Evolutionary conservation across 2,888 invertebrate species (phyloP), one percentile per base, ranked within the genome.

Genomic region (Polydrusus cervinus): DNA sequence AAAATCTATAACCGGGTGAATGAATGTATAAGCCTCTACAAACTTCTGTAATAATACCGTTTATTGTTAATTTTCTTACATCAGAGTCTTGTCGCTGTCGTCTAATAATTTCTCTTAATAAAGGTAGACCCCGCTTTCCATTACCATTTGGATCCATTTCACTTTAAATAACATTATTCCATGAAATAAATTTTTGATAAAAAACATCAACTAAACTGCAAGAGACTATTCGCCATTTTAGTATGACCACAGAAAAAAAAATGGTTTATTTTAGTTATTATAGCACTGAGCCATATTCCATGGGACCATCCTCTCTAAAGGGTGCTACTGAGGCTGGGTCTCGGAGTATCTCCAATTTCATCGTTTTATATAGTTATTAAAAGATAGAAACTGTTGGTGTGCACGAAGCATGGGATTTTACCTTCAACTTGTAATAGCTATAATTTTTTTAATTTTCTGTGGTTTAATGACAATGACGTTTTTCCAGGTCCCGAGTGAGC

Each of bases 51-150:
- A 61, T 61, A 25, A 61, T 43, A 60, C 38, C 10, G 53, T 67
- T n/a, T 55, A 55, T 25, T 61, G 69, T 60, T 64, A 47, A 57
- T 16, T 67, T 73, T 83, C 90, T 89, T 87, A 92, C 92, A 84
- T 93, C 92, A 16, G 92, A 92, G 87, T 93, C 93, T 85, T 93
- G 92, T 85, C 92, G 89, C 83, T 91, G 92, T 84, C 92, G 89
- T 81, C 91, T 89, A 80, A 91, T 89, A 75, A 89, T 86, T 85
- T 92, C 91, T 78, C 90, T 89, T 80, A 92, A 86, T 85, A 90
- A 91, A 65, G 88, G 88, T 62, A 90, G 88, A 79, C 89, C 90
- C 79, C 91, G 89, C 85, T 91, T 91, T 77, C 91, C 91, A 86
- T 89, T 89, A 64, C 89, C 89, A 85, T 89, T 89, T 73, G 89